Percentiles rank a stretch among this genome's conserved stretches.
Conservation (phyloP, 2,797 vertebrate genomes). For the Rhynchonycteris naso region DNA sequence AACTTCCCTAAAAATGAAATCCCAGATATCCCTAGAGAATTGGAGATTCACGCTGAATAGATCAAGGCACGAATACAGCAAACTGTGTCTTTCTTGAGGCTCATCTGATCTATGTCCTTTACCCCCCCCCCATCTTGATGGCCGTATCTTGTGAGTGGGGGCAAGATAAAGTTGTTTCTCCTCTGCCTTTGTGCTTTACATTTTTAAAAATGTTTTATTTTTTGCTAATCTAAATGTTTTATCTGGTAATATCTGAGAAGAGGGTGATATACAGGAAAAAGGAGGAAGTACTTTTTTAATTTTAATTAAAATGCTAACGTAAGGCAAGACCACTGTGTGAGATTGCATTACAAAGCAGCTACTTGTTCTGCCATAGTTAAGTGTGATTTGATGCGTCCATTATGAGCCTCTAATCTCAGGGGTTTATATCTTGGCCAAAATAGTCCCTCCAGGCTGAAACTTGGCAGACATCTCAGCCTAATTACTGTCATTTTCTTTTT, state of each 20-base stretch:
- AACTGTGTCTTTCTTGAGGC: background rate
- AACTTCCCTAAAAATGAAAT: conserved; percentile 70
- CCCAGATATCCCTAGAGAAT: conserved; percentile 45
- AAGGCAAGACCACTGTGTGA: conserved; percentile 82
- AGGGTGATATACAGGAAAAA: conserved; percentile 69
- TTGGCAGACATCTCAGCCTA: conserved; percentile 82
- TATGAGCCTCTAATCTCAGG: conserved; percentile 81
- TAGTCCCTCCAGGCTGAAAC: conserved; percentile 81
- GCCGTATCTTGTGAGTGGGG: background rate
- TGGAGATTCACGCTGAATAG: background rate
- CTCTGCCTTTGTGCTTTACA: conserved; percentile 18
- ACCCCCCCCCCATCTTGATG: background rate
- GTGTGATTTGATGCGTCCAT: conserved; percentile 84
- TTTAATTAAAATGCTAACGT: conserved; percentile 85
- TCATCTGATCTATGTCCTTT: background rate
- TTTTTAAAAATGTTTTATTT: background rate
- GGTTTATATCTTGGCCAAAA: conserved; percentile 84
- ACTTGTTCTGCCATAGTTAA: conserved; percentile 84
- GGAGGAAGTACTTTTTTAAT: conserved; percentile 79
- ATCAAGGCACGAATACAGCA: background rate
- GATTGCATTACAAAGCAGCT: conserved; percentile 79
- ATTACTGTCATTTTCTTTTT: conserved; percentile 76
- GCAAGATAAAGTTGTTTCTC: background rate
- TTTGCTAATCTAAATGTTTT: conserved; percentile 72
- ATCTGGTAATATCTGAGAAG: conserved; percentile 72